Base-by-base conservation (phyloP, 2,797 vertebrate species). In the Cottoperca gobio region DNA sequence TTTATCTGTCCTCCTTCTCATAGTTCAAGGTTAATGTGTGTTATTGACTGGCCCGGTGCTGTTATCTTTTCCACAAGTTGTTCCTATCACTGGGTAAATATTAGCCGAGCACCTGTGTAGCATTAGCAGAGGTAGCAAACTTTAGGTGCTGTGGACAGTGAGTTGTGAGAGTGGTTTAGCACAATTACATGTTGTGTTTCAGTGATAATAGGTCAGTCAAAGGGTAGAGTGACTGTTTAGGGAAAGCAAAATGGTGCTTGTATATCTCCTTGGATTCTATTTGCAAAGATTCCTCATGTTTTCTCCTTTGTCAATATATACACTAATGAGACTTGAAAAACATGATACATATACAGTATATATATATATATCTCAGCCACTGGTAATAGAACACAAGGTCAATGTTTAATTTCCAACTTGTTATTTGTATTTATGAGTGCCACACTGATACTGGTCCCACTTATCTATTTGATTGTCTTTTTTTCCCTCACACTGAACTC, bases 81-180 rank as follows among this genome's bases (percentile, higher is more conserved):
- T 73, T 73, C 28, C 50, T 81, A 82, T 88, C 76, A 21, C 21
- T 63, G 57, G 67, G 72, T 88, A 89, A 92, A 92, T 90, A 91
- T 92, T 91, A 81, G 78, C 76, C 62, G 52, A 37, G 73, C 81
- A 78, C 50, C 79, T 59, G 54, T 65, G 45, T 52, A 33, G 73
- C 70, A 58, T 33, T 59, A 16, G 57, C 49, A 61, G 71, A 58
- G 59, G 39, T 37, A 62, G 62, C 24, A 45, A 70, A 71, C 58
- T 31, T 39, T n/a, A 57, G 3, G 4, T 21, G 4, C 43, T 70
- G 48, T 77, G 31, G 37, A 45, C 16, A 45, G 5, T 28, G 43
- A 70, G 64, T 35, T 35, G 4, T 33, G 21, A 42, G 39, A 40
- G 53, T 43, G 8, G 26, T 53, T 46, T 40, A 39, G 14, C 24